Base-by-base conservation (phyloP, 2,888 invertebrate genomes). In the Sycophila texana region DNA sequence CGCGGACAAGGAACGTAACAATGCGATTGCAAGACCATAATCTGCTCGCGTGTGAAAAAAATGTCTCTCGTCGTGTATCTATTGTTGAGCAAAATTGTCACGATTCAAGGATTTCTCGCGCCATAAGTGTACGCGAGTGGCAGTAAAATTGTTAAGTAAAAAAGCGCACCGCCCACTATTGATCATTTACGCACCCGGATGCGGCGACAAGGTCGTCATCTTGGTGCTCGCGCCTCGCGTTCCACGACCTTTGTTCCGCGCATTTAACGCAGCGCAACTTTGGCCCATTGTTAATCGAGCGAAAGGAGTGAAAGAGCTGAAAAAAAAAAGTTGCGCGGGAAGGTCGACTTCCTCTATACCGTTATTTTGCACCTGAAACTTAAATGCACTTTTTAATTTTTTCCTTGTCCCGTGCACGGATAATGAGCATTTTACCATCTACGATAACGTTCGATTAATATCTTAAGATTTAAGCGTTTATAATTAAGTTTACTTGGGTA, bases 131-230 rank as follows among this genome's bases (percentile, higher is more conserved):
- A 47, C 26, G 30, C 4, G n/a, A 16, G 63, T 10, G 30, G 39
- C 12, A n/a, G n/a, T 12, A 63, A 47, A 63, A 18, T 18, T 39
- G 18, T 20, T 18, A 18, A 39, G 1, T 10, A 18, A 39, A 47
- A 12, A 47, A 39, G 18, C 63, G 30, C 39, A 47, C 39, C 47
- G 26, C 22, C 14, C 22, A 13, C 47, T 63, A 16, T 53, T 53
- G 53, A 53, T 53, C 47, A 18, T 53, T n/a, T 57, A 57, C 30
- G 22, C 20, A 74, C 83, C 83, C 81, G 85, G 83, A 84, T 83
- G 61, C 61, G 65, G 63, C 39, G 57, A 78, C 86, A 87, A 87
- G 85, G 84, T 80, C 83, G 77, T 83, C 81, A 80, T 53, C n/a
- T 53, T 18, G n/a, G 47, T 82, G 79, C 47, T 67, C 66, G 60